A percentile compares a stretch with the other conserved stretches of the same genome.
Conservation (phyloP, 2,888 invertebrate genomes). For the Toxonevra muliebris region DNA sequence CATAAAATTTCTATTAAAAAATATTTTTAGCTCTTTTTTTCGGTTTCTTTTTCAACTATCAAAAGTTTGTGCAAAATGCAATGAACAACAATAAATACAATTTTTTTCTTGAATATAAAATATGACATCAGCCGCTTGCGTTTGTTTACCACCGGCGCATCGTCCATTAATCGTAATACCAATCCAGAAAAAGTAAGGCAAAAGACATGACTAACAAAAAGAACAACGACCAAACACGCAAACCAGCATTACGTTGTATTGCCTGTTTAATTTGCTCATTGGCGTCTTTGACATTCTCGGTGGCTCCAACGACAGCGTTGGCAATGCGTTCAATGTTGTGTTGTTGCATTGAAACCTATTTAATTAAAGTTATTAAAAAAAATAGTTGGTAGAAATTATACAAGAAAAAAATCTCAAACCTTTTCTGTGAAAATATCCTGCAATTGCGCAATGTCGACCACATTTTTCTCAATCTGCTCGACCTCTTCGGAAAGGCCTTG, state of each 20-base stretch:
- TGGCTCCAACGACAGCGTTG: conserved; percentile 87
- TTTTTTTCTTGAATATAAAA: not conserved
- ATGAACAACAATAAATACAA: not conserved
- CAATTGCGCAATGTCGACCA: conserved; percentile 92
- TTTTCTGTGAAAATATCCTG: conserved; percentile 97
- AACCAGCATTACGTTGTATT: conserved; percentile 95
- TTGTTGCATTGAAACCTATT: conserved; percentile 86
- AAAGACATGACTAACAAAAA: conserved; percentile 96
- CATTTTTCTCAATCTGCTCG: conserved; percentile 88
- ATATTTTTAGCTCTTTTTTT: too few relatives aligned
- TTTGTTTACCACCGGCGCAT: too few relatives aligned
- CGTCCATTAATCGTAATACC: conserved; percentile 87
- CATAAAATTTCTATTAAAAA: too few relatives aligned
- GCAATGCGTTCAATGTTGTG: conserved; percentile 91
- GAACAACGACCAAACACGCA: conserved; percentile 93
- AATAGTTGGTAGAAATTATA: not conserved
- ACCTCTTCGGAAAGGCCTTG: conserved; percentile 92
- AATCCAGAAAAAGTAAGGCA: conserved; percentile 94
- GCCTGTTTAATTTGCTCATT: conserved; percentile 98
- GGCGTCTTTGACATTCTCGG: conserved; percentile 95
- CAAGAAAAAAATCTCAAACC: conserved; percentile 62
- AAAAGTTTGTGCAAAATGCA: not conserved
- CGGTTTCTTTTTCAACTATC: too few relatives aligned
- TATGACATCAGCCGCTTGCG: too few relatives aligned
- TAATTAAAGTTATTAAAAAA: conserved; percentile 3